Evolutionary conservation across 2,113 vertebrate genomes (phyloP).

Genomic region (Anarhynchus alexandrinus): DNA sequence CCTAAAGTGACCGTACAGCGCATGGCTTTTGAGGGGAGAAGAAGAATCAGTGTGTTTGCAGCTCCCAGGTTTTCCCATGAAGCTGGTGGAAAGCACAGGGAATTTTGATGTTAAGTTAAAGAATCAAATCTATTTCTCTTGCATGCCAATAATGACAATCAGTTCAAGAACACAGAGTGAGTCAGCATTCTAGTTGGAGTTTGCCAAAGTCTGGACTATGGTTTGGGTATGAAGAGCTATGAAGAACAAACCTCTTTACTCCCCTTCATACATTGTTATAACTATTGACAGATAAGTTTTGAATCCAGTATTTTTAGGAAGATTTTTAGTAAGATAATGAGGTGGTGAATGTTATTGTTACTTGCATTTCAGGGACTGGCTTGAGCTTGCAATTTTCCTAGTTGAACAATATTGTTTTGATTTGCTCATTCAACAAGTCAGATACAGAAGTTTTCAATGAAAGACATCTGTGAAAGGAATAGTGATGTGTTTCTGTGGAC

Average conservation of each 20-base stretch:
- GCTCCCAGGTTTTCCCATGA: not conserved
- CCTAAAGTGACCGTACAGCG: too few relatives aligned
- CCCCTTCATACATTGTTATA: not conserved
- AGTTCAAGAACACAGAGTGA: accelerated
- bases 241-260: not conserved
- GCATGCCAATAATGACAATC: not conserved
- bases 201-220: not conserved
- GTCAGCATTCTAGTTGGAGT: not conserved
- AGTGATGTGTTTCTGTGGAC: not conserved
- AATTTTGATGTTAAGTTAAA: not conserved
- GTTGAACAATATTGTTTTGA: not conserved
- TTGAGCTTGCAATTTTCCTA: not conserved
- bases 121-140: not conserved
- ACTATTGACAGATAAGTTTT: not conserved
- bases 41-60: not conserved
- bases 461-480: not conserved
- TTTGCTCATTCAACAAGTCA: not conserved
- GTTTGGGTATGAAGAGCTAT: not conserved
- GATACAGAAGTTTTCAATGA: not conserved
- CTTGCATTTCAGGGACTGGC: not conserved
- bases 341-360: not conserved
- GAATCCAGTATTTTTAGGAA: not conserved
- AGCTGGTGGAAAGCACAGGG: not conserved
- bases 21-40: not conserved
- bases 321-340: not conserved